Evolutionary conservation across 2,797 vertebrate species (phyloP).

Genomic region (Diplodus puntazzo): DNA sequence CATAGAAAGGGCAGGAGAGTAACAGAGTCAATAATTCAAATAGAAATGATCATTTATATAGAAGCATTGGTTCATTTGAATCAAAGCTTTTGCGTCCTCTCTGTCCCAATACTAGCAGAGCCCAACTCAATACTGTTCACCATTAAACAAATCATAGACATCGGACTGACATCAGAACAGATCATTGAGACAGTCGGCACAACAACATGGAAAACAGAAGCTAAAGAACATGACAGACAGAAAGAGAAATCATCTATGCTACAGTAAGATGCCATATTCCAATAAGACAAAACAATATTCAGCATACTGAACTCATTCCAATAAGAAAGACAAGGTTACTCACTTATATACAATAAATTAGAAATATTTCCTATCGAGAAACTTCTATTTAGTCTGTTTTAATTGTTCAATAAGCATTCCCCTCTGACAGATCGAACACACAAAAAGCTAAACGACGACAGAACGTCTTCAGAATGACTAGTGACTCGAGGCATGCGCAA

Average conservation of each 20-base stretch:
- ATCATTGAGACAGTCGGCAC: slow-evolving; percentile 63
- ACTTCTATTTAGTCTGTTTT: slow-evolving; percentile 53
- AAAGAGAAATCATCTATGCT: slow-evolving; percentile 60
- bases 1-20: neutral
- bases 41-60: slow-evolving; percentile 31
- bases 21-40: slow-evolving; percentile 7
- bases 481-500: slow-evolving; percentile 79
- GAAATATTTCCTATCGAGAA: slow-evolving; percentile 75
- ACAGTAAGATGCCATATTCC: slow-evolving; percentile 68
- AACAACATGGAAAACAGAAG: slow-evolving; percentile 75
- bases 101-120: slow-evolving; percentile 15
- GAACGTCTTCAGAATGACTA: slow-evolving; percentile 42
- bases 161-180: slow-evolving; percentile 59
- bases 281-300: slow-evolving; percentile 62
- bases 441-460: slow-evolving; percentile 70
- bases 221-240: slow-evolving; percentile 62
- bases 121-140: slow-evolving; percentile 30
- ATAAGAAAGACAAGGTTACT: slow-evolving; percentile 72
- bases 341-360: slow-evolving; percentile 87
- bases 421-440: slow-evolving; percentile 64
- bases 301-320: slow-evolving; percentile 73
- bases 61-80: slow-evolving; percentile 22
- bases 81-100: neutral
- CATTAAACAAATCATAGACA: slow-evolving; percentile 32
- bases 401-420: slow-evolving; percentile 53